These are phyloP conservation scores for Epinotia ramella DNA, from an alignment of 2,888 invertebrate genomes.

Conservation along the genomic window DNA sequence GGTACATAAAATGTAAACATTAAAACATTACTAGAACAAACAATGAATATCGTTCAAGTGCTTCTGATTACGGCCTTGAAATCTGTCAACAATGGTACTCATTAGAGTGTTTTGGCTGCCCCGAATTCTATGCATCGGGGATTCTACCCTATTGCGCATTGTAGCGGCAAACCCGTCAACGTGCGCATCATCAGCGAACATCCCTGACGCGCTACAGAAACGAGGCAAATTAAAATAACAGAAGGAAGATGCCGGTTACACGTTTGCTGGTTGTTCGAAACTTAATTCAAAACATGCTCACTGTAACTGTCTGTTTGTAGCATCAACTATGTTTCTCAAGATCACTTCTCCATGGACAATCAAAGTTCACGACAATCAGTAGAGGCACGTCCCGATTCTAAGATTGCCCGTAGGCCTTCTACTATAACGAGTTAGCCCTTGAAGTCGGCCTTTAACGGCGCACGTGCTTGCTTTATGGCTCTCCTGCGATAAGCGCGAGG, in stretches of 20 bases:
- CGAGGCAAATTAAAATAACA: neutral
- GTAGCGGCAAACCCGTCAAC: too few species aligned
- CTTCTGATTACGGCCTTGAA: too few species aligned
- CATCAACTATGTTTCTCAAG: neutral
- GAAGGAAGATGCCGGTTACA: neutral
- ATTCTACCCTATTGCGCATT: too few species aligned
- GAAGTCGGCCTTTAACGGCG: neutral
- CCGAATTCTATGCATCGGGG: too few species aligned
- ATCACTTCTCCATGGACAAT: neutral
- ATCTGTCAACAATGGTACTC: too few species aligned
- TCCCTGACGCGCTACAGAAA: too few species aligned
- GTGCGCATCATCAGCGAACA: too few species aligned
- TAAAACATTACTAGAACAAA: too few species aligned
- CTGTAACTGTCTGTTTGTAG: neutral
- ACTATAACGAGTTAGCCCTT: slow-evolving; percentile 6
- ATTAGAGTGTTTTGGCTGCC: too few species aligned
- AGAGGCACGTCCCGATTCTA: neutral
- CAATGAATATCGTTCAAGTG: too few species aligned
- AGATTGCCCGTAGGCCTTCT: slow-evolving; percentile 8
- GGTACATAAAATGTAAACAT: too few species aligned
- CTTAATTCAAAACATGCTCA: neutral
- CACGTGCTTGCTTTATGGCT: neutral
- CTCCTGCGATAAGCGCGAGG: neutral
- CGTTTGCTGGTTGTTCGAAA: neutral
- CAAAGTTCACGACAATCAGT: neutral